Base-by-base conservation (phyloP, 2,888 invertebrate species). In the Meteorus colon region DNA sequence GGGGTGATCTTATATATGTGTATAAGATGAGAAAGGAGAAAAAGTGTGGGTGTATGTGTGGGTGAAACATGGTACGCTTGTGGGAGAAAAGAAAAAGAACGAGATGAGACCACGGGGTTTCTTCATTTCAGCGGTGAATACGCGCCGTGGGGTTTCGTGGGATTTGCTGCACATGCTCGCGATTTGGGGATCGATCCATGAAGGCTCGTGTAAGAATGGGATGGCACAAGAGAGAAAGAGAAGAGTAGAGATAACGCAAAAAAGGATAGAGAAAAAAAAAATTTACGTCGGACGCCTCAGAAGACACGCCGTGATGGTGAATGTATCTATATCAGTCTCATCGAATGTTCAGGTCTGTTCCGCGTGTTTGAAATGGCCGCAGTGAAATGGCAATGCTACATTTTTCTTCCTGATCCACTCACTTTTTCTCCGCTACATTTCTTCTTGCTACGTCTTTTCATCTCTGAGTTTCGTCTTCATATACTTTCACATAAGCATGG, bases 81-180 rank as follows among this genome's bases (percentile, higher is more conserved):
- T 12, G 55, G 45, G 10, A 12, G 34, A 62, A 34, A 41, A 63
- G 31, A 72, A 72, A 62, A 62, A 34, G n/a, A 27, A 41, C 31
- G 69, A 19, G 31, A 70, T 70, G 55, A 70, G 69, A 72, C 72
- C 63, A 63, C 62, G 72, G 48, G 72, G 59, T 72, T 72, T 48
- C 63, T 63, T 63, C 48, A 72, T 72, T 72, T 72, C 48, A 41
- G 31, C 48, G 63, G 48, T 63, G 45, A 72, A 63, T 65, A 37
- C 37, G 65, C 62, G 65, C 62, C 29, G 55, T 59, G 34, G 55
- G 55, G 69, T 55, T 37, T 34, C 31, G 63, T 72, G 72, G 45
- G 72, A 72, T 72, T 63, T 72, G 63, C 48, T 45, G 48, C 72
- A 72, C 72, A 72, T 72, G 72, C 72, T 63, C 29, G 29, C 48